Evolutionary conservation across 2,797 vertebrate genomes (phyloP), one percentile per base, ranked within the genome.

Genomic region (Thalassophryne amazonica): DNA sequence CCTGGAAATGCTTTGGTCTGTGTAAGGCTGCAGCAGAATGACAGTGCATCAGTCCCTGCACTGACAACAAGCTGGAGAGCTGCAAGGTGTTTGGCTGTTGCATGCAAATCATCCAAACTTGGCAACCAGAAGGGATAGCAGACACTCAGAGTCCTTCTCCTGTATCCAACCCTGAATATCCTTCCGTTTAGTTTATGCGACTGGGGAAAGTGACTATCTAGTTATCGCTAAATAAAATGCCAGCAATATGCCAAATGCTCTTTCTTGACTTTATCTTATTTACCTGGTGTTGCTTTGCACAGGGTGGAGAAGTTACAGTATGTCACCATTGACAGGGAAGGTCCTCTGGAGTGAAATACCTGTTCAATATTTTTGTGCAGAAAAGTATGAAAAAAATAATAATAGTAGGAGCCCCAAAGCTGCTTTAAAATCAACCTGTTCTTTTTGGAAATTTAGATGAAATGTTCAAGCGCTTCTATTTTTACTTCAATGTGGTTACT

Each of bases 211-310:
- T 21, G 16, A 73, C 58, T 61, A 37, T 52, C 40, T 66, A 67
- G 72, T 61, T 67, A 76, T 66, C 60, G 47, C 32, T 21, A 27
- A 52, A 60, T 50, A 13, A 64, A 82, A 82, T 79, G 64, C 52
- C 64, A 69, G n/a, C 60, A 69, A 52, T 58, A 76, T 82, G 66
- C 58, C n/a, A 76, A 83, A 84, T 72, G 38, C 11, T n/a, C 9
- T 29, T n/a, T n/a, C n/a, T n/a, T n/a, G n/a, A n/a, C n/a, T n/a
- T n/a, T 42, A 25, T 63, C 29, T 11, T 50, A 28, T 24, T 61
- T 21, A 9, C 7, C 4, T 32, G 46, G 27, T 35, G 31, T 52
- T 42, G 33, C 23, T 32, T 49, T 52, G 37, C 46, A 10, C 16
- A 46, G 45, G 39, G 38, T 38, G 41, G 20, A 60, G 30, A 38